Base-by-base conservation (phyloP, 2,797 vertebrate genomes). In the Pangasius macronema region DNA sequence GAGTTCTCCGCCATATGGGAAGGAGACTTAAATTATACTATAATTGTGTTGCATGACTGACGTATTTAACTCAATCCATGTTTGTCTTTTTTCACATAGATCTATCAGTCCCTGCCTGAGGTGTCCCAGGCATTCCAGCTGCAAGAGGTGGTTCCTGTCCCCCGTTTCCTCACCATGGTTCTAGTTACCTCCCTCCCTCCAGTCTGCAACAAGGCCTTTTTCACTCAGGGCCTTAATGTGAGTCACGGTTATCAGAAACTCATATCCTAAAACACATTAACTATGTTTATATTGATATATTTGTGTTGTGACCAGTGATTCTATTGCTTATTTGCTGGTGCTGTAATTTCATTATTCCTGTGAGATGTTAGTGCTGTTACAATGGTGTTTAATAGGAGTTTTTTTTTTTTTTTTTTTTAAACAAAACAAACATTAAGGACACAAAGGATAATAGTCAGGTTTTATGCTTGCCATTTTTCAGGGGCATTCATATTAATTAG, bases 151-250 rank as follows among this genome's bases (percentile, higher is more conserved):
- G 89, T 98, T 91, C 97, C 98, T 59, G 90, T 97, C 83, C 93
- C 97, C 39, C 96, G 94, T 27, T 93, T 99, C 84, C 95, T 98
- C 76, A 95, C 95, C 27, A 97, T 99, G 96, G 96, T 98, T 87
- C 95, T 97, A 95, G 97, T 98, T 87, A 96, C 97, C 20, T 97
- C 97, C 0, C 91, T 97, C 16, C 98, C 99, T 85, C 93, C 95
- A 0, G 97, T 98, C 90, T 99, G 97, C 89, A 98, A 95, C 92
- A 99, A 97, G 93, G 73, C 80, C 84, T 97, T 99, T 95, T 97
- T 99, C 94, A 97, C 96, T 13, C 97, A 98, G 88, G 98, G 97
- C 2, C 93, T 99, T 87, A 97, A 94, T 75, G 99, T 99, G 94
- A 97, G 97, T 91, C 9, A 73, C 59, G 8, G 55, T 55, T 39